A percentile compares a stretch with the other conserved stretches of the same genome.
Evolutionary conservation across 2,113 vertebrate genomes (phyloP).

Genomic region (Nycticorax nycticorax): DNA sequence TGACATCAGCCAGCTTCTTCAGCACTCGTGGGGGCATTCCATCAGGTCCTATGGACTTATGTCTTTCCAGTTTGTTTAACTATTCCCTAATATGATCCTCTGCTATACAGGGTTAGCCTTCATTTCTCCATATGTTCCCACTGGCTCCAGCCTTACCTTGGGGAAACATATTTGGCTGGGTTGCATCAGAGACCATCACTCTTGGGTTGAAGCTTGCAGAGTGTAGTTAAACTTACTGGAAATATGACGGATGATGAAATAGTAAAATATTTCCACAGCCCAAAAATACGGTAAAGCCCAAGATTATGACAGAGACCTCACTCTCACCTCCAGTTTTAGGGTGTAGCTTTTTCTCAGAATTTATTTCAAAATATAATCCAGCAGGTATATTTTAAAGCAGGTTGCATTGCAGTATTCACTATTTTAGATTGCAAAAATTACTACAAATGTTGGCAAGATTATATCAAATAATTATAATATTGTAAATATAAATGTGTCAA

Average conservation of each 20-base stretch:
- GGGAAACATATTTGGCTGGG: neutral
- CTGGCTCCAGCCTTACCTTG: neutral
- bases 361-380: neutral
- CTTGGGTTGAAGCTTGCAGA: neutral
- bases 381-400: neutral
- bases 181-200: neutral
- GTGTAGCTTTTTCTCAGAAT: neutral
- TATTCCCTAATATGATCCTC: neutral
- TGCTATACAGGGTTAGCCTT: neutral
- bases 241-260: neutral
- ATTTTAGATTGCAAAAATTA: neutral
- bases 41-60: neutral
- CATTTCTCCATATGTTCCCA: neutral
- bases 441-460: neutral
- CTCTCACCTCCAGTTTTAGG: neutral
- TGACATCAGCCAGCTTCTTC: neutral
- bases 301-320: neutral
- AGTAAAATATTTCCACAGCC: neutral
- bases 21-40: neutral
- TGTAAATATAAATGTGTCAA: neutral
- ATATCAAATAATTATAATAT: neutral
- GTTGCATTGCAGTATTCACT: neutral
- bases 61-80: neutral
- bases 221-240: neutral
- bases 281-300: neutral